Base-by-base conservation (phyloP, 1,140 invertebrate species). In the Drosophila albomicans region DNA sequence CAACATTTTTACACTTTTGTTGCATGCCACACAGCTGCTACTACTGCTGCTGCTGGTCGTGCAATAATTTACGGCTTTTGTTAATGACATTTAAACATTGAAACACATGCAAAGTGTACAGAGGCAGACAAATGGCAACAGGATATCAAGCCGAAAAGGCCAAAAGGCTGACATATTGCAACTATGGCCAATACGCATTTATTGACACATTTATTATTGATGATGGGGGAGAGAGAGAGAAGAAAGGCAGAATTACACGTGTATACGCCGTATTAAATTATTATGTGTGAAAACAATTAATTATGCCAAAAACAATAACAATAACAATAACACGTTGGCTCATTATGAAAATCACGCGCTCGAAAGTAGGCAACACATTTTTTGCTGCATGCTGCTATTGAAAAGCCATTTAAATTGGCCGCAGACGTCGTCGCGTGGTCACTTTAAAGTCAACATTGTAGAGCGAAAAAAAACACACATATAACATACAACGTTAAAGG, bases 201-300 rank as follows among this genome's bases (percentile, higher is more conserved):
- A 61, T 72, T 16, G 54, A 32, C 70, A 70, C 69, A 88, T 78
- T 81, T 81, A 81, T 81, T 75, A 88, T 80, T 80, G 80, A 80
- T 84, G 78, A 88, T 88, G 84, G 85, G 84, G 82, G 69, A 69
- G 15, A 20, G 20, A 20, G 20, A 20, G 80, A 80, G 76, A 69
- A 3, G 78, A 80, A 78, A 80, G 76, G 69, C 15, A 69, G 78
- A 69, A 75, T 87, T 84, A 87, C 84, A 87, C 81, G 87, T 87
- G 86, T 87, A 88, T 58, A 46, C 38, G 66, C 57, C 75, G 80
- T 65, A 88, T 91, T 91, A 91, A 91, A 91, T 91, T 91, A 91
- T 91, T 91, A 91, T 91, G 87, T 91, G 87, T 91, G 88, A 91
- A 91, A 91, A 91, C 88, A 91, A 91, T 91, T 91, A 91, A 91